phyloP scores from a whole-genome alignment of 2,797 vertebrate species.

The Sebastes glaucus region DNA sequence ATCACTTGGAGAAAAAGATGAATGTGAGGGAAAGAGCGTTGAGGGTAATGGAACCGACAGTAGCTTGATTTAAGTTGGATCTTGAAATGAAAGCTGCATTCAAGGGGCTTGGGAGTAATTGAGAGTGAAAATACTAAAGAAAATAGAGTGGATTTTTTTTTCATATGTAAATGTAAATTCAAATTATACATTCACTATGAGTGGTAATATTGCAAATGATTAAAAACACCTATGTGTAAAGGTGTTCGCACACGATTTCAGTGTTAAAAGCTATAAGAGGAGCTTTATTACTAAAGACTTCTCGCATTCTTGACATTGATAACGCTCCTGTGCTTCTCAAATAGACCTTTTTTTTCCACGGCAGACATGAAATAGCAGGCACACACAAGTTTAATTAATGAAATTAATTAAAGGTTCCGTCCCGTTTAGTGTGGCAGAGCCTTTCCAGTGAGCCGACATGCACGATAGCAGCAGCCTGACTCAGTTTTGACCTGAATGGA shows the following conservation, averaged over 20 bases:
- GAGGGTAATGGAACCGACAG: background rate
- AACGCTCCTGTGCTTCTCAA: background rate
- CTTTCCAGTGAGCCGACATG: background rate
- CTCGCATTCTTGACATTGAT: conserved; percentile 24
- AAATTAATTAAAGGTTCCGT: background rate
- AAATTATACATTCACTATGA: background rate
- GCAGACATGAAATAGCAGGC: background rate
- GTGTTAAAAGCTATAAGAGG: conserved; percentile 5
- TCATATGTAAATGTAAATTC: background rate
- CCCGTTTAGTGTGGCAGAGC: background rate
- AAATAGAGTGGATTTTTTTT: background rate
- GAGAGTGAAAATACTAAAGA: background rate
- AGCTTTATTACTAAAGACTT: conserved; percentile 25
- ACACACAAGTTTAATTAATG: background rate
- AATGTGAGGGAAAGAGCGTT: conserved; percentile 6
- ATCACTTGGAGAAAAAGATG: conserved; percentile 16
- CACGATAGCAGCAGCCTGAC: background rate
- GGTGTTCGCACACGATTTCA: background rate
- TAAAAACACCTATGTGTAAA: conserved; percentile 17
- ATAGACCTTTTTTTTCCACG: background rate
- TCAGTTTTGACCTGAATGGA: background rate
- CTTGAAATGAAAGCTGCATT: background rate
- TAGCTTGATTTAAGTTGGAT: conserved; percentile 4
- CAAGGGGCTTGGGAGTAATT: background rate
- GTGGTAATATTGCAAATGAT: background rate